Evolutionary conservation across 2,888 invertebrate genomes (phyloP).

Genomic region (Lucinisca nassula): DNA sequence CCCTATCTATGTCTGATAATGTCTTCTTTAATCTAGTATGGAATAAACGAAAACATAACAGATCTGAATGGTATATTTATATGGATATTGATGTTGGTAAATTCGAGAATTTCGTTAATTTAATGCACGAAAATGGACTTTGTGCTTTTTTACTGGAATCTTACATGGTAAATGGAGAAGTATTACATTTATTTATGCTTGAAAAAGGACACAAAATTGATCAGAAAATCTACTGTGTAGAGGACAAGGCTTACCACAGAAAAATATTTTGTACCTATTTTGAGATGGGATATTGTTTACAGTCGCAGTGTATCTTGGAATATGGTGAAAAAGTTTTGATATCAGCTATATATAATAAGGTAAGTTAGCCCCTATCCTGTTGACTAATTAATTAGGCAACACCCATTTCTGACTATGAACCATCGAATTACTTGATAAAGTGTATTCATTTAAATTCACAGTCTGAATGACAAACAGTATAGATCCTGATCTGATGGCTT

Average conservation of each 20-base stretch:
- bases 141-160: conserved; percentile 43
- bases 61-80: conserved; percentile 33
- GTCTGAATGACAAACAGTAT: no score
- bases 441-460: no score
- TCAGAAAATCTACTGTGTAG: conserved; percentile 42
- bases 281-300: conserved; percentile 15
- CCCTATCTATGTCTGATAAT: conserved; percentile 46
- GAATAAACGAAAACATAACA: conserved; percentile 40
- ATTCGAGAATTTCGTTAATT: conserved; percentile 29
- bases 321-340: conserved; percentile 22
- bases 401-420: no score
- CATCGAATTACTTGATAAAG: no score
- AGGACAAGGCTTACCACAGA: conserved; percentile 13
- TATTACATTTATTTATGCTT: conserved; percentile 62
- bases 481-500: no score
- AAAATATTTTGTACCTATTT: neutral
- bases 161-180: conserved; percentile 24
- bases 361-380: neutral
- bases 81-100: conserved; percentile 49
- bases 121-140: conserved; percentile 19
- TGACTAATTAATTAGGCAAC: no score
- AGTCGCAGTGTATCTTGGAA: conserved; percentile 31
- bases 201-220: neutral
- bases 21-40: conserved; percentile 79
- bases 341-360: conserved; percentile 43